Percentiles rank a stretch among this genome's conserved stretches.
Conservation (phyloP, 2,113 vertebrate genomes). For the Poeciliopsis occidentalis region DNA sequence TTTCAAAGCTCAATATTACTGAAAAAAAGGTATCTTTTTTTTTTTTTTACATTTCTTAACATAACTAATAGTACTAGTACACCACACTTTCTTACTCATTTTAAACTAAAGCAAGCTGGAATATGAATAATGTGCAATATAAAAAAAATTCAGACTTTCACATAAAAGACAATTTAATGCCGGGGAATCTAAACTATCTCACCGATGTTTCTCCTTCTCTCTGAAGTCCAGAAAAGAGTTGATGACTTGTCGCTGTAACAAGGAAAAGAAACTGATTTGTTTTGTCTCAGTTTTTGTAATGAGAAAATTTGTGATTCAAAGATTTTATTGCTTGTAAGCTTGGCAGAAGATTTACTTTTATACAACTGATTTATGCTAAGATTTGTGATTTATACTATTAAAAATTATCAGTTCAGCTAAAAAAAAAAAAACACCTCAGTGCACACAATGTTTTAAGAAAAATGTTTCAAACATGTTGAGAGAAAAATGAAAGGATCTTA, state of each 20-base stretch:
- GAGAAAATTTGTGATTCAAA: not conserved
- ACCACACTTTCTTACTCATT: too few species aligned
- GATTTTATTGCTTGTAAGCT: not conserved
- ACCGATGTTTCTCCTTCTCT: slow-evolving; percentile 93
- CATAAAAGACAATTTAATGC: not conserved
- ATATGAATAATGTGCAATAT: too few species aligned
- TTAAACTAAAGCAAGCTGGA: too few species aligned
- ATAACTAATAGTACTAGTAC: too few species aligned
- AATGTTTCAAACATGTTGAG: not conserved
- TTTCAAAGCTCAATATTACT: not conserved
- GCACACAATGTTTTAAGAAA: too few species aligned
- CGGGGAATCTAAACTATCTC: slow-evolving; percentile 20
- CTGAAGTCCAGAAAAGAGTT: slow-evolving; percentile 91
- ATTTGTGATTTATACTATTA: too few species aligned
- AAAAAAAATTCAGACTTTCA: too few species aligned
- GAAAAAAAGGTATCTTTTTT: too few species aligned
- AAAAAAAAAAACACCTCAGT: too few species aligned
- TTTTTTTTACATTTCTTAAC: too few species aligned
- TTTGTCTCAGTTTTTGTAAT: not conserved
- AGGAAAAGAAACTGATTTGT: not conserved
- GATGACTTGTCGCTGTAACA: slow-evolving; percentile 84
- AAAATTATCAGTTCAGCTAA: not conserved
- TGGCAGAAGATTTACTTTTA: too few species aligned
- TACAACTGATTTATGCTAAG: too few species aligned
- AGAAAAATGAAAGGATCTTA: slow-evolving; percentile 60